These are phyloP conservation scores for Eonycteris spelaea DNA, from an alignment of 2,113 vertebrate species.

Conservation along the genomic window DNA sequence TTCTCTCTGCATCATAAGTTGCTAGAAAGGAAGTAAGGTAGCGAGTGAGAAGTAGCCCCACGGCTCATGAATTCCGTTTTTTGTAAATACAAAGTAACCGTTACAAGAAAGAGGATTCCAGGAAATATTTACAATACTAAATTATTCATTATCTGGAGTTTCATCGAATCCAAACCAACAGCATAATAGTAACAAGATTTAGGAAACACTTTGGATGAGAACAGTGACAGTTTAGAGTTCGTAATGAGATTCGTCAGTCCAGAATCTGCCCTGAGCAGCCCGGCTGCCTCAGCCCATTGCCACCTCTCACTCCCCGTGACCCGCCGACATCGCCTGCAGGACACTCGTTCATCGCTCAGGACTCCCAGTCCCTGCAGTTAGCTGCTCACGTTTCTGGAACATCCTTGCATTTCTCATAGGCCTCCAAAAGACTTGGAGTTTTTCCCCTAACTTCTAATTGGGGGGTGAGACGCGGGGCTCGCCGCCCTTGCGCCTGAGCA, in stretches of 20 bases:
- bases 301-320: not conserved
- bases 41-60: not conserved
- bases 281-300: not conserved
- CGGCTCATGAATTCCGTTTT: not conserved
- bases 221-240: no score
- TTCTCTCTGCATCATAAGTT: not conserved
- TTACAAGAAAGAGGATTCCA: not conserved
- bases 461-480: not conserved
- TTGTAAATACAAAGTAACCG: not conserved
- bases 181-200: not conserved
- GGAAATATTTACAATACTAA: not conserved
- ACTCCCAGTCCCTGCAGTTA: not conserved
- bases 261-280: not conserved
- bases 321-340: no score
- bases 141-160: slow-evolving; percentile 33
- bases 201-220: not conserved
- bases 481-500: not conserved
- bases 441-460: not conserved
- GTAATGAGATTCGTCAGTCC: not conserved
- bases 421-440: not conserved
- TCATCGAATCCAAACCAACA: not conserved
- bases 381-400: not conserved
- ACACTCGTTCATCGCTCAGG: not conserved
- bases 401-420: not conserved
- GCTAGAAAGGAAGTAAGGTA: not conserved